Evolutionary conservation across 2,888 invertebrate species (phyloP).

Genomic region (Cotesia congregata): DNA sequence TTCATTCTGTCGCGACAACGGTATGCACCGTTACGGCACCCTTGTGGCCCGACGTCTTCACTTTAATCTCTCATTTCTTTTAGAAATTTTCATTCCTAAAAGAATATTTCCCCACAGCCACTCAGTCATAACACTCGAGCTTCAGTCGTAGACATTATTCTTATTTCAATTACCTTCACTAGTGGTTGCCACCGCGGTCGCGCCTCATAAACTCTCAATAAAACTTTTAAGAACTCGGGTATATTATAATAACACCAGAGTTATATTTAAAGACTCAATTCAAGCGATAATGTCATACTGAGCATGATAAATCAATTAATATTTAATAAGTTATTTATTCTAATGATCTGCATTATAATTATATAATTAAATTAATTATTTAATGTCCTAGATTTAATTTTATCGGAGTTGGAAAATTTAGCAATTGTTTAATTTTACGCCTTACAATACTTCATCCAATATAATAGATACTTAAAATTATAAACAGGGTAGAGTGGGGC

Average conservation of each 20-base stretch:
- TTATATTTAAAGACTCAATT: conserved; percentile 18
- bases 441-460: too few species aligned
- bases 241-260: not conserved
- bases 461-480: too few species aligned
- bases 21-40: conserved; percentile 52
- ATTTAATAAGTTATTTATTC: conserved; percentile 34
- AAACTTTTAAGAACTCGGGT: not conserved
- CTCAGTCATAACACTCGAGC: conserved; percentile 27
- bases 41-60: conserved; percentile 39
- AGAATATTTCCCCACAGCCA: conserved; percentile 7
- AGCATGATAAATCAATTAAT: conserved; percentile 31
- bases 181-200: conserved; percentile 61
- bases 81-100: not conserved
- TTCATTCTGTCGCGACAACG: conserved; percentile 30
- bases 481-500: too few species aligned
- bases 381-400: too few species aligned
- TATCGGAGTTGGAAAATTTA: too few species aligned
- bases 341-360: conserved; percentile 41
- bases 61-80: conserved; percentile 9
- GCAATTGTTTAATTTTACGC: too few species aligned
- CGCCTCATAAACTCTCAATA: conserved; percentile 59
- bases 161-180: conserved; percentile 61
- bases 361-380: too few species aligned
- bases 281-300: conserved; percentile 27
- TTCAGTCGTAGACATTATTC: conserved; percentile 54